Conservation (phyloP, 2,888 invertebrate species). For the Drosophila eohydei region DNA sequence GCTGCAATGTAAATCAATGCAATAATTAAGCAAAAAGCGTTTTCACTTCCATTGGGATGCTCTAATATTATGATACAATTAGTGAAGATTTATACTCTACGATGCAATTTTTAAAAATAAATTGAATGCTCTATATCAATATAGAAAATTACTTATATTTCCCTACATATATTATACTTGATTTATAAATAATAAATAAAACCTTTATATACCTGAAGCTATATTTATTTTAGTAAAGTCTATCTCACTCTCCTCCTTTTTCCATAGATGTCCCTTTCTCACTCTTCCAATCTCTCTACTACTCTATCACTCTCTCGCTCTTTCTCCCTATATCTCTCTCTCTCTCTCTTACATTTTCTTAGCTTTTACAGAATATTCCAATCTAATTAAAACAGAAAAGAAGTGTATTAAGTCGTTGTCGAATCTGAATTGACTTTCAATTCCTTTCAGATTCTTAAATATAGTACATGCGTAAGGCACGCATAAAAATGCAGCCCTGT, state of each 20-base stretch:
- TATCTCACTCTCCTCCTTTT: too few species aligned
- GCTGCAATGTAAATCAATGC: slow-evolving; percentile 71
- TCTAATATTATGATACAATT: slow-evolving; percentile 1
- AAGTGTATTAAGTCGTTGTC: slow-evolving; percentile 13
- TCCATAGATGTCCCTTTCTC: too few species aligned
- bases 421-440: not conserved
- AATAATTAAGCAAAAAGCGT: slow-evolving; percentile 75
- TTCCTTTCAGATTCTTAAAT: slow-evolving; percentile 4
- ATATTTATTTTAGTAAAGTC: too few species aligned
- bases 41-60: not conserved
- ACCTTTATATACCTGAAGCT: too few species aligned
- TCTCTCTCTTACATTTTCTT: too few species aligned
- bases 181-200: not conserved
- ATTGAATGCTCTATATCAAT: not conserved
- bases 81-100: not conserved
- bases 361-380: too few species aligned
- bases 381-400: too few species aligned
- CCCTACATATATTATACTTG: not conserved
- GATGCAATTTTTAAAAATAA: not conserved
- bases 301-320: too few species aligned
- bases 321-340: too few species aligned
- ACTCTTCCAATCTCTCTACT: too few species aligned
- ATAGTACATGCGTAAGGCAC: slow-evolving; percentile 62
- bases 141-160: not conserved
- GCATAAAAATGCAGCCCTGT: slow-evolving; percentile 53